Evolutionary conservation across 2,113 vertebrate species (phyloP).

Genomic region (Oophaga pumilio): DNA sequence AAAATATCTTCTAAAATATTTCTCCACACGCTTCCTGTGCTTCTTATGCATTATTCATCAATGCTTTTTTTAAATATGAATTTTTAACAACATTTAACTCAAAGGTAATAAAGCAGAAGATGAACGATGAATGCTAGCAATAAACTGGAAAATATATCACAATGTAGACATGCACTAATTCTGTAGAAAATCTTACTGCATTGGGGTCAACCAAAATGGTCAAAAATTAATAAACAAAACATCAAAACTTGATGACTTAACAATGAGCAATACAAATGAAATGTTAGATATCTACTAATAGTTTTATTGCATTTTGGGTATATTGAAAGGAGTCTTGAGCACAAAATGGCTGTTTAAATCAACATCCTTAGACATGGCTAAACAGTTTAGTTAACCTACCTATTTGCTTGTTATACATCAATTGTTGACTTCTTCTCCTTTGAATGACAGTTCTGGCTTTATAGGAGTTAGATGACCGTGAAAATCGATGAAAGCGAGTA

Average conservation of each 20-base stretch:
- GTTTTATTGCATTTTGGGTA: background rate
- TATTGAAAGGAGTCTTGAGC: too few relatives aligned
- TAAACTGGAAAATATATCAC: background rate
- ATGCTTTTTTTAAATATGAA: slow-evolving; percentile 21
- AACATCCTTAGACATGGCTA: too few relatives aligned
- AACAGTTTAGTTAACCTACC: too few relatives aligned
- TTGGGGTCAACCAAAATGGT: background rate
- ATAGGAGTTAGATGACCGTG: too few relatives aligned
- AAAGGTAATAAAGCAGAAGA: slow-evolving; percentile 21
- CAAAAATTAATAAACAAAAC: background rate
- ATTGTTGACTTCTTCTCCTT: too few relatives aligned
- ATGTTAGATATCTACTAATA: background rate
- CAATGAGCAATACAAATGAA: background rate
- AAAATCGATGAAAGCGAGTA: too few relatives aligned
- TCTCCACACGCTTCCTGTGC: background rate
- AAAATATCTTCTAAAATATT: slow-evolving; percentile 19
- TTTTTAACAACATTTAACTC: slow-evolving; percentile 29
- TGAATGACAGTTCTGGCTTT: too few relatives aligned
- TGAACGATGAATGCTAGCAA: slow-evolving; percentile 9
- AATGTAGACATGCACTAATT: background rate
- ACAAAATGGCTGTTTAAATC: too few relatives aligned
- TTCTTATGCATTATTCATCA: slow-evolving; percentile 27
- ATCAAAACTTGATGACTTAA: background rate
- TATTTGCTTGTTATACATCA: too few relatives aligned
- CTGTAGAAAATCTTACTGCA: background rate